Base-by-base conservation (phyloP, 2,888 invertebrate genomes). In the Horisme vitalbata region DNA sequence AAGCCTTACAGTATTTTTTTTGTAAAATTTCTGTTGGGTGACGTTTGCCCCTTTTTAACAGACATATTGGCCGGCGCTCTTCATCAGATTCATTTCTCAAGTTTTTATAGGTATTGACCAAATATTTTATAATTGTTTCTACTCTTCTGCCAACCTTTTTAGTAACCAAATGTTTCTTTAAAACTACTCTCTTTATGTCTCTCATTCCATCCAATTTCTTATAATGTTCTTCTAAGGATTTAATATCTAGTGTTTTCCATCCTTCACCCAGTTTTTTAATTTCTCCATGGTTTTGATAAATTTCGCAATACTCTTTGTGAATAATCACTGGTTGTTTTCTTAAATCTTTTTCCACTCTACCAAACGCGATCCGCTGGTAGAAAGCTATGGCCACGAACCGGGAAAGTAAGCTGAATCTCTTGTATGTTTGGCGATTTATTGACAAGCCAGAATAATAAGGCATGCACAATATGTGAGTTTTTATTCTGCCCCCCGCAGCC, bases 401-500 rank as follows among this genome's bases (percentile, higher is more conserved):
- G 54, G 26, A 41, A 54, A 26, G 41, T 45, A 8, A 52, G n/a
- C 26, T 41, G 12, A 18, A 50, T 59, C 21, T 56, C 36, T 41
- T 61, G 34, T 20, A 63, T 32, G 38, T 43, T 41, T 24, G 61
- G 62, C 13, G 57, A 53, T 45, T 58, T 43, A 18, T 44, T 53
- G 26, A 45, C 44, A 24, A 68, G 60, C 48, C 64, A 57, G 37
- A 51, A 51, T 24, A 63, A 58, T 36, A 65, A 58, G 10, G 58
- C 33, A 31, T 63, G 59, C 18, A 70, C 41, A 27, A 69, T 61
- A 35, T 55, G 47, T 24, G 57, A 57, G n/a, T n/a, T n/a, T n/a
- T n/a, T n/a, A n/a, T n/a, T n/a, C n/a, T n/a, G n/a, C n/a, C n/a
- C n/a, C n/a, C n/a, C n/a, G n/a, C n/a, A n/a, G n/a, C n/a, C n/a